phyloP scores from a whole-genome alignment of 2,888 invertebrate species.

The Auanema freiburgensis region DNA sequence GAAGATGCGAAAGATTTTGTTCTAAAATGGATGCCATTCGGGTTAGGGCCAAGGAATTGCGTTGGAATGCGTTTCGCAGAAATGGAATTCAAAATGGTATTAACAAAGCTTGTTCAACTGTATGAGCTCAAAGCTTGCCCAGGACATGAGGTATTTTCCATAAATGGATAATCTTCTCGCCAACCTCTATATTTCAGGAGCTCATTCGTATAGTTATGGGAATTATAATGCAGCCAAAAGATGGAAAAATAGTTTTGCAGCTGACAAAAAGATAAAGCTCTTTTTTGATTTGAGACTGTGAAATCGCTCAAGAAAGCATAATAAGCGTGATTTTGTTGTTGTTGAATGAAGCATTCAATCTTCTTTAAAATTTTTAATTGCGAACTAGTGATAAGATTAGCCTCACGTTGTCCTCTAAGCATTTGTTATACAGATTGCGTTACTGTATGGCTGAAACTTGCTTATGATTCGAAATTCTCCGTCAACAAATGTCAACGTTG shows the following conservation, averaged over 20 bases:
- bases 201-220: constrained; percentile 9
- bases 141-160: constrained; percentile 15
- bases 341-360: no score
- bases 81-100: constrained; percentile 55
- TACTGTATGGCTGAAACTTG: no score
- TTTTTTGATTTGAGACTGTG: no score
- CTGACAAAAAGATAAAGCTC: no score
- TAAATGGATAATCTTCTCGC: neutral
- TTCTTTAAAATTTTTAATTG: no score
- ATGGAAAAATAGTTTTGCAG: neutral
- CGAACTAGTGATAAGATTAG: no score
- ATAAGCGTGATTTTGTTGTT: no score
- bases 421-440: no score
- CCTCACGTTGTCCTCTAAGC: no score
- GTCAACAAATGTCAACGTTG: no score
- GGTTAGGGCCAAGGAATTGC: constrained; percentile 58
- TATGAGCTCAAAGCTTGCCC: constrained; percentile 26
- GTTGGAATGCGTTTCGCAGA: constrained; percentile 60
- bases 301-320: no score
- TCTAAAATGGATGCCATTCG: constrained; percentile 58
- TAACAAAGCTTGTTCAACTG: constrained; percentile 37
- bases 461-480: no score
- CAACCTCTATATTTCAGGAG: constrained; percentile 6
- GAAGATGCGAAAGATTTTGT: constrained; percentile 24
- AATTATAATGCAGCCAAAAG: constrained; percentile 15